Conservation (phyloP, 2,113 vertebrate species). For the Ammodytes dubius region DNA sequence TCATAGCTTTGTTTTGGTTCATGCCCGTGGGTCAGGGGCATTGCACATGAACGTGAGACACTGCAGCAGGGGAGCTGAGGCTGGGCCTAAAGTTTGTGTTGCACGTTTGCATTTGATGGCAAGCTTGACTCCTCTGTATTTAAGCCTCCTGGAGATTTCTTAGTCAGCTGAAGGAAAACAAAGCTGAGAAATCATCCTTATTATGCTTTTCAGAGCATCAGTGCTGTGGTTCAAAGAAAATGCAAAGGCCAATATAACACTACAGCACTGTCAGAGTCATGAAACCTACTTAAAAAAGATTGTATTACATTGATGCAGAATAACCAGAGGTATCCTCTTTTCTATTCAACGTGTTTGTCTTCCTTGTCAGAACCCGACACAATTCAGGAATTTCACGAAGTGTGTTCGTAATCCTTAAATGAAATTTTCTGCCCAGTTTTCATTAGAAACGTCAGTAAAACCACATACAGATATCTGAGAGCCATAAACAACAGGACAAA, state of each 20-base stretch:
- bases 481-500: not conserved
- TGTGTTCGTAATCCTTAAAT: not conserved
- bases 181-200: conserved; percentile 71
- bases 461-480: not conserved
- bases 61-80: not conserved
- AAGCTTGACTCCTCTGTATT: not conserved
- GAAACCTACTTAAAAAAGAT: too few species aligned
- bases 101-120: conserved; percentile 9
- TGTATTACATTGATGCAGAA: too few species aligned
- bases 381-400: not conserved
- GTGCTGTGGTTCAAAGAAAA: not conserved
- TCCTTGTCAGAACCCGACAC: too few species aligned
- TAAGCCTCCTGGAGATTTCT: conserved; percentile 37
- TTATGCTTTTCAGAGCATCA: conserved; percentile 35
- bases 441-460: not conserved
- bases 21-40: not conserved
- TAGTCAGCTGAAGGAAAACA: conserved; percentile 55
- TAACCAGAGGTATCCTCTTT: too few species aligned
- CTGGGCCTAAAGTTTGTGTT: not conserved
- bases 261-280: too few species aligned
- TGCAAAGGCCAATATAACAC: not conserved
- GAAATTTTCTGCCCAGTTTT: not conserved
- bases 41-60: not conserved
- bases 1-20: not conserved
- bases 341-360: too few species aligned